Conservation (phyloP, 1,140 invertebrate species). For the Zaprionus ghesquierei region DNA sequence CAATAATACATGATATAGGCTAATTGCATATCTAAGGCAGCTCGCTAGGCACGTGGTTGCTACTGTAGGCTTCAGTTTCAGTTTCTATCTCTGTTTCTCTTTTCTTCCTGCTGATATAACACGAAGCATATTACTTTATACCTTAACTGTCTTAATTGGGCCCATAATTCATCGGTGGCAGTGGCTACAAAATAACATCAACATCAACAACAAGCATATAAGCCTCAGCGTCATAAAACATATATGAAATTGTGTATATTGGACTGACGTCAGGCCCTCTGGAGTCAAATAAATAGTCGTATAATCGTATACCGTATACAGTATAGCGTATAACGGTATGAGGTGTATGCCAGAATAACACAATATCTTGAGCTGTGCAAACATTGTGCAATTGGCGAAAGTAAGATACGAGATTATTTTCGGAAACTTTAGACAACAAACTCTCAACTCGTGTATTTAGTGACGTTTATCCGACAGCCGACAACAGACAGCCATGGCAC, state of each 20-base stretch:
- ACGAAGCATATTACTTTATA: not conserved
- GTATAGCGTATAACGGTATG: not conserved
- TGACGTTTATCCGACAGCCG: not conserved
- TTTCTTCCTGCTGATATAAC: constrained; percentile 27
- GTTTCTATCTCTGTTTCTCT: not conserved
- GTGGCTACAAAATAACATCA: constrained; percentile 59
- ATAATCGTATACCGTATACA: constrained; percentile 9
- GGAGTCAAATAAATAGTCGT: constrained; percentile 30
- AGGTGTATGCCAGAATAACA: constrained; percentile 22
- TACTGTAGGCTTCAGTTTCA: not conserved
- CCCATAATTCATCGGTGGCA: constrained; percentile 69
- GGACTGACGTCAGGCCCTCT: constrained; percentile 39
- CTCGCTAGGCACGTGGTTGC: not conserved
- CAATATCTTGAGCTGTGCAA: constrained; percentile 43
- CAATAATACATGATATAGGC: not conserved
- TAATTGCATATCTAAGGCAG: not conserved
- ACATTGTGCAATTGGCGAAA: constrained; percentile 42
- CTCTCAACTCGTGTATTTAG: not conserved
- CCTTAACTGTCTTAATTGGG: constrained; percentile 7
- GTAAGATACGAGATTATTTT: constrained; percentile 23
- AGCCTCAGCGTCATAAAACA: constrained; percentile 46
- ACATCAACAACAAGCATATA: constrained; percentile 47
- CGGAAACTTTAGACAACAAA: constrained; percentile 17
- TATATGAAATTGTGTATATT: constrained; percentile 43
- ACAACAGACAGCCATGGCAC: not conserved